These are phyloP conservation scores for Epizoanthus fatuus DNA, from an alignment of 92 coral and sea anemone genomes.

Conservation along the genomic window DNA sequence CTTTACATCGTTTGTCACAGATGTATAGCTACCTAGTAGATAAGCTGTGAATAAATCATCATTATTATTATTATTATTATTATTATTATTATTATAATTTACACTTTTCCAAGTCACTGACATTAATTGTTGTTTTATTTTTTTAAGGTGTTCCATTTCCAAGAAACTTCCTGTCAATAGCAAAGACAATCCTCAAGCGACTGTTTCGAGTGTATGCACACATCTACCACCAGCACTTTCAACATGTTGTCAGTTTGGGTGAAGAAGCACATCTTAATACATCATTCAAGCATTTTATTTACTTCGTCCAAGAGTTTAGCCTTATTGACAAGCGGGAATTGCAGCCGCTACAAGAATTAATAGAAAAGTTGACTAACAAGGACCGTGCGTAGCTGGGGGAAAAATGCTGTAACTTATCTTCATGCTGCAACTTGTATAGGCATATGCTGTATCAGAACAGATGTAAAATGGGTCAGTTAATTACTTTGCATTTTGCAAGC, in stretches of 20 bases:
- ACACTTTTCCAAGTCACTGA: background rate
- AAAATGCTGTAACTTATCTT: background rate
- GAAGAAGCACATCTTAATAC: constrained; percentile 99
- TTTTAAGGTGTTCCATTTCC: constrained; percentile 97
- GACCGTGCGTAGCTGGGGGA: constrained; percentile 74
- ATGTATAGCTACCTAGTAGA: too few species aligned
- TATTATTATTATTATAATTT: background rate
- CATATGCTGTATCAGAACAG: background rate
- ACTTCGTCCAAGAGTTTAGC: constrained; percentile 98
- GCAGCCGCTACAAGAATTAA: constrained; percentile 96
- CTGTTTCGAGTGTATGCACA: constrained; percentile 98
- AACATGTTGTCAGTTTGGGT: constrained; percentile 96
- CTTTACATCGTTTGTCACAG: too few species aligned
- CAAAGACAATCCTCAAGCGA: constrained; percentile 98
- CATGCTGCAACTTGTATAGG: background rate
- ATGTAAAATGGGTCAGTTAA: background rate
- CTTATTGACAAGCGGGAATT: constrained; percentile 97
- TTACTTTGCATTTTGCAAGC: too few species aligned
- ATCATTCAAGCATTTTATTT: constrained; percentile 98
- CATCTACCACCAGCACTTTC: constrained; percentile 98
- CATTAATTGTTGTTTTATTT: background rate
- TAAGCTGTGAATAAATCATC: too few species aligned
- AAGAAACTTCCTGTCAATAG: constrained; percentile 93
- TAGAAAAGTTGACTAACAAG: constrained; percentile 96
- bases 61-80: too few species aligned